Conservation (phyloP, 2,888 invertebrate species). For the Drosophila colorata region DNA sequence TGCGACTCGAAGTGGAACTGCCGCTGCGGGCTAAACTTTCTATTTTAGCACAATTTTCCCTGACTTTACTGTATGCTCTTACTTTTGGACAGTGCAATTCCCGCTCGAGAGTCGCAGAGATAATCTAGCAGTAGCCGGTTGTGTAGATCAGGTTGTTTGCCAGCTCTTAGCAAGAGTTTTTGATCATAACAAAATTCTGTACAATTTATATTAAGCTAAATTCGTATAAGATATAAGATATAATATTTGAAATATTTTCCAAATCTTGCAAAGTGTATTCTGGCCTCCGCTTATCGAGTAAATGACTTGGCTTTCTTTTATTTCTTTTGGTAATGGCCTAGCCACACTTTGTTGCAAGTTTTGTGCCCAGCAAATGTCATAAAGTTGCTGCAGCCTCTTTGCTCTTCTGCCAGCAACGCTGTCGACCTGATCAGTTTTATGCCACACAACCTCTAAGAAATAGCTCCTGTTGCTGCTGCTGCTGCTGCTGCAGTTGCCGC, state of each 20-base stretch:
- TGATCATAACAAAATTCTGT: neutral
- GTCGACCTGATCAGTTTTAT: conserved; percentile 71
- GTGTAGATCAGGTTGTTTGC: neutral
- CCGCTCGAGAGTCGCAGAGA: neutral
- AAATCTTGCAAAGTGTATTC: conserved; percentile 33
- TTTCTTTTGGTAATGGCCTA: conserved; percentile 20
- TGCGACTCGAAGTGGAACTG: conserved; percentile 31
- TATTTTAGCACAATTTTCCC: conserved; percentile 36
- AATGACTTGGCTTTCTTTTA: conserved; percentile 42
- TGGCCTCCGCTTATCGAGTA: conserved; percentile 18
- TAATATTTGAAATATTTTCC: neutral
- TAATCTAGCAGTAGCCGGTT: neutral
- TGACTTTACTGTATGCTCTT: conserved; percentile 28
- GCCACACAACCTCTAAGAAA: conserved; percentile 28
- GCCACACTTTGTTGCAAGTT: conserved; percentile 55
- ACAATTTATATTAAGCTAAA: neutral
- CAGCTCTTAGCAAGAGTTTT: neutral
- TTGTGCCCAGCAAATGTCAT: conserved; percentile 53
- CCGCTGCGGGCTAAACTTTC: conserved; percentile 42
- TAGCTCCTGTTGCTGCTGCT: conserved; percentile 23
- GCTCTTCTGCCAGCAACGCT: conserved; percentile 17
- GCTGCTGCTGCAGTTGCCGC: conserved; percentile 43
- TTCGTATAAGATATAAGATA: neutral
- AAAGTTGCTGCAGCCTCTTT: conserved; percentile 57
- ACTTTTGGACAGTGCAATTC: conserved; percentile 4